These are phyloP conservation scores for Trichonephila inaurata DNA, from an alignment of 1,140 invertebrate species.

Conservation along the genomic window DNA sequence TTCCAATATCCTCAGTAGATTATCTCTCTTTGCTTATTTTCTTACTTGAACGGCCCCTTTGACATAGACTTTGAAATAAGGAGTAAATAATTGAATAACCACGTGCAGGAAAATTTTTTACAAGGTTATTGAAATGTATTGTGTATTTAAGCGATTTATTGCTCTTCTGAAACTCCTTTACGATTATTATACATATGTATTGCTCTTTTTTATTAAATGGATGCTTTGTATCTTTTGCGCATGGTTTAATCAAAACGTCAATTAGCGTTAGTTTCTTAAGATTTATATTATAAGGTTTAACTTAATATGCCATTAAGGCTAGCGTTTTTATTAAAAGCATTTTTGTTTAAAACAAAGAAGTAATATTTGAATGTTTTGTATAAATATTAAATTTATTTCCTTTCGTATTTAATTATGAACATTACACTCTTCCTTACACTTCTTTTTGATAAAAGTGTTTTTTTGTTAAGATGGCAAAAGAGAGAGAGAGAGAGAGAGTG, in stretches of 20 bases:
- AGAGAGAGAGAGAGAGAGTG: too few species aligned
- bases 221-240: background rate
- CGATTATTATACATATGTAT: background rate
- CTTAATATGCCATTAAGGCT: too few species aligned
- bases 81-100: conserved; percentile 69
- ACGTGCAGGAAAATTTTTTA: conserved; percentile 20
- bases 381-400: too few species aligned
- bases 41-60: conserved; percentile 24
- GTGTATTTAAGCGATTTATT: background rate
- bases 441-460: too few species aligned
- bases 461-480: too few species aligned
- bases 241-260: background rate
- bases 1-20: conserved; percentile 48
- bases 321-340: too few species aligned
- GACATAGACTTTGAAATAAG: conserved; percentile 39
- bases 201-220: background rate
- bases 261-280: too few species aligned
- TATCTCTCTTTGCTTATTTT: conserved; percentile 50
- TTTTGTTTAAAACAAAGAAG: too few species aligned
- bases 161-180: background rate
- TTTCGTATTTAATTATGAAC: too few species aligned
- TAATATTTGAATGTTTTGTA: too few species aligned
- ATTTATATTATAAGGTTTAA: too few species aligned
- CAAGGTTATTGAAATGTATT: background rate
- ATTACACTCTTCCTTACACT: too few species aligned